Conservation (phyloP, 2,888 invertebrate genomes). For the Tholera decimalis region DNA sequence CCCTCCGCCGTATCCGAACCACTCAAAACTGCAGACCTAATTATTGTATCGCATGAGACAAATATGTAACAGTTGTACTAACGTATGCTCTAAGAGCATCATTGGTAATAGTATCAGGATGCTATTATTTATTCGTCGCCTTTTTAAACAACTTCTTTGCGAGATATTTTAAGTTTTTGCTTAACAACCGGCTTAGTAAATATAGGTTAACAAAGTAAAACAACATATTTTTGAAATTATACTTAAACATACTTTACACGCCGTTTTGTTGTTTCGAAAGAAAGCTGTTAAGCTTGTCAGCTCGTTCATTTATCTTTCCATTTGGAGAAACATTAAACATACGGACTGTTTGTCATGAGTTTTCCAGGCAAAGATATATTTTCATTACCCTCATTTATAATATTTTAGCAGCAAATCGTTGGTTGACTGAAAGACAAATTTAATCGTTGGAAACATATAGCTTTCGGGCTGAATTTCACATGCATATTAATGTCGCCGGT, state of each 20-base stretch:
- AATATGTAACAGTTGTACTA: conserved; percentile 73
- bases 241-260: conserved; percentile 47
- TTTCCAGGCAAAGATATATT: conserved; percentile 71
- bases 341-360: conserved; percentile 66
- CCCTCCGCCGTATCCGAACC: conserved; percentile 79
- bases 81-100: conserved; percentile 60
- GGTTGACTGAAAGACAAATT: conserved; percentile 37
- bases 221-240: conserved; percentile 47
- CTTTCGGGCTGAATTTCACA: conserved; percentile 31
- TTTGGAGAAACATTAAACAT: conserved; percentile 58
- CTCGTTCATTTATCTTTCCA: conserved; percentile 62
- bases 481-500: conserved; percentile 55
- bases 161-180: neutral
- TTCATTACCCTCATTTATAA: conserved; percentile 68
- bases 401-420: conserved; percentile 65
- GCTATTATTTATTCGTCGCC: conserved; percentile 17
- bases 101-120: conserved; percentile 37
- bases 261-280: conserved; percentile 61
- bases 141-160: conserved; percentile 26
- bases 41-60: conserved; percentile 79
- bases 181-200: conserved; percentile 3
- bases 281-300: conserved; percentile 61
- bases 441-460: conserved; percentile 16
- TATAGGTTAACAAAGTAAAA: conserved; percentile 32
- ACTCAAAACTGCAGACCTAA: conserved; percentile 79